Base-by-base conservation (phyloP, 2,888 invertebrate genomes). In the Rhogogaster chlorosoma region DNA sequence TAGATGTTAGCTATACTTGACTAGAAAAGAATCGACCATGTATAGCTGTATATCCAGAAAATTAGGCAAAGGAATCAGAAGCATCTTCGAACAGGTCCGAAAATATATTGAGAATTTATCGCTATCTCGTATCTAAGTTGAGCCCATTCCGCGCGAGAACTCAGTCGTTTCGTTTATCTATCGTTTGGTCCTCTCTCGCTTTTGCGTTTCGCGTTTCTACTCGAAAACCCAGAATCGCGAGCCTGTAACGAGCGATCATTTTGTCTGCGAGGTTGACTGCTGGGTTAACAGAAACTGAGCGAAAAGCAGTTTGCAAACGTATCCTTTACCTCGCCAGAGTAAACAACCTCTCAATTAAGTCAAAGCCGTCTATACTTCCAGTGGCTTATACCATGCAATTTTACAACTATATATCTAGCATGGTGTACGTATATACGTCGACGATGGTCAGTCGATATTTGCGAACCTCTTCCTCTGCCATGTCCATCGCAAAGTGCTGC, bases 141-240 rank as follows among this genome's bases (percentile, higher is more conserved):
- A 77, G 77, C 77, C 77, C 77, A 77, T 77, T 77, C 32, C 77
- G 49, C 32, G 77, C 77, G 77, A 49, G 49, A 77, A 77, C 77
- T 77, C 29, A 26, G 77, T 77, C 77, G 77, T 77, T 77, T 53
- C 53, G 77, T 77, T 77, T 77, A 77, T 77, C 77, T 77, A 77
- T 77, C 49, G 77, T 77, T 49, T 18, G 12, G 49, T 53, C 15
- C 77, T 26, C 32, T 32, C 53, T 53, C 77, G 49, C 53, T 77
- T 77, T 49, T 53, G 29, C 75, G 38, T 38, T 71, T 73, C 45
- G 26, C 75, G 36, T 36, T 70, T 70, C 36, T 26, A 18, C 15
- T 61, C 26, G 26, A 61, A 29, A 32, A 67, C 10, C n/a, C 71
- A n/a, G 9, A 3, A 22, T n/a, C 42, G n/a, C 36, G 71, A 73